Evolutionary conservation across 1,140 invertebrate species (phyloP).

Genomic region (Lucilia cuprina): DNA sequence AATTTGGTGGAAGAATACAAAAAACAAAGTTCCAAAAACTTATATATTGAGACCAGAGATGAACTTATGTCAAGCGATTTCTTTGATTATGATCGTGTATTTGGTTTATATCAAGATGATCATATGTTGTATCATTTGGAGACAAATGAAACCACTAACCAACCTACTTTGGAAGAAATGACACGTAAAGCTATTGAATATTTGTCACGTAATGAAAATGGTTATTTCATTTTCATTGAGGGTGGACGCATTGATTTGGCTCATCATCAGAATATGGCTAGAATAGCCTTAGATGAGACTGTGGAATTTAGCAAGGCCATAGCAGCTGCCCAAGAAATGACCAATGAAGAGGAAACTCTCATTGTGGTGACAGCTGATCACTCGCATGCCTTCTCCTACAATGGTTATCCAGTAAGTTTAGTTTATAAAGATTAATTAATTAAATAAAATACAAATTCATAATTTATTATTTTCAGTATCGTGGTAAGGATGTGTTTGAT

Average conservation of each 20-base stretch:
- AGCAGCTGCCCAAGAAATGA: conserved; percentile 66
- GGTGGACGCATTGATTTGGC: conserved; percentile 77
- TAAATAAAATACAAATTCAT: neutral
- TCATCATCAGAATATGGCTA: conserved; percentile 72
- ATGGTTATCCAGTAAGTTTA: conserved; percentile 68
- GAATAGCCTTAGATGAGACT: conserved; percentile 75
- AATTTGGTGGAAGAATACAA: conserved; percentile 78
- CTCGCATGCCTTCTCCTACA: conserved; percentile 73
- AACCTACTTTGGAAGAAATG: conserved; percentile 80
- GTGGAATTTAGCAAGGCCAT: conserved; percentile 74
- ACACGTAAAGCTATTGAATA: conserved; percentile 75
- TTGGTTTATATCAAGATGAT: conserved; percentile 66
- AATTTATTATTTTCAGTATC: conserved; percentile 47
- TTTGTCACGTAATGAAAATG: conserved; percentile 73
- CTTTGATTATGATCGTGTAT: conserved; percentile 59
- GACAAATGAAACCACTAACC: conserved; percentile 64
- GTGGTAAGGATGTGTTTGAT: conserved; percentile 64
- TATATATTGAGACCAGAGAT: conserved; percentile 72
- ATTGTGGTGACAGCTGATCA: conserved; percentile 77
- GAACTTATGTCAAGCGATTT: conserved; percentile 60
- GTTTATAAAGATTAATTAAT: neutral
- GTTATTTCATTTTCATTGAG: conserved; percentile 72
- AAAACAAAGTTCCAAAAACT: conserved; percentile 56
- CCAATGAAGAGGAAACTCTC: conserved; percentile 69
- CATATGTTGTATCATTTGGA: conserved; percentile 67